Conservation (phyloP, 2,113 vertebrate species). For the Nothoprocta pentlandii region DNA sequence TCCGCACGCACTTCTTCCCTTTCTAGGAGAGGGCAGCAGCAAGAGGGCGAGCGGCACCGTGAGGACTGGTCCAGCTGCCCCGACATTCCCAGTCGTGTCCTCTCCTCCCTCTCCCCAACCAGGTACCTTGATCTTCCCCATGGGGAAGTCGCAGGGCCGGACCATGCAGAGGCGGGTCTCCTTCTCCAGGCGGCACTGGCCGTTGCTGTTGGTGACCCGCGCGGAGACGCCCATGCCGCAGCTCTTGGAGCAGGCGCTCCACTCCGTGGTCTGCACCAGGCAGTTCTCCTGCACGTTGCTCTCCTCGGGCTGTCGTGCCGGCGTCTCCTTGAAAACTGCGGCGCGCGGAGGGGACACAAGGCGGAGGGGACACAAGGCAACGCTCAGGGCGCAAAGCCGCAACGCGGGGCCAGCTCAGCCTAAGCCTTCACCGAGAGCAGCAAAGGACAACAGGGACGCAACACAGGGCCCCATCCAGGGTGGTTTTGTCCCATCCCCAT, state of each 20-base stretch:
- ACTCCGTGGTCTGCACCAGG: constrained; percentile 81
- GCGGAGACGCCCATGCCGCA: constrained; percentile 83
- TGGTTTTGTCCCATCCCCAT: neutral
- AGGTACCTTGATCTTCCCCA: constrained; percentile 76
- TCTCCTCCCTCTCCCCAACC: neutral
- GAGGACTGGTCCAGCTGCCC: no score
- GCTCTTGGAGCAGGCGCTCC: constrained; percentile 80
- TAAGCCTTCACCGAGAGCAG: neutral
- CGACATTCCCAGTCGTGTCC: rapidly evolving
- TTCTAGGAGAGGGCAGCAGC: constrained; percentile 60
- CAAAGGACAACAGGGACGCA: neutral
- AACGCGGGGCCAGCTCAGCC: neutral
- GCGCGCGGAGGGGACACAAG: neutral
- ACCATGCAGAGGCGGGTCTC: constrained; percentile 82
- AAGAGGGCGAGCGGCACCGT: neutral
- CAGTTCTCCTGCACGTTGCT: constrained; percentile 81
- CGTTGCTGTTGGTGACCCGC: constrained; percentile 81
- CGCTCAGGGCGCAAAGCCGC: neutral
- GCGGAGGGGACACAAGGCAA: neutral
- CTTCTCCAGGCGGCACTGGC: constrained; percentile 80
- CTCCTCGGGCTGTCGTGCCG: neutral
- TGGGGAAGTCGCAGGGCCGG: constrained; percentile 70
- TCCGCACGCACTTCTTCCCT: constrained; percentile 80
- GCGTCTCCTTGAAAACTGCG: constrained; percentile 69
- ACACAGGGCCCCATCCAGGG: rapidly evolving